A percentile compares a stretch with the other conserved stretches of the same genome.
phyloP scores from a whole-genome alignment of 2,797 vertebrate species.

The Phalanger gymnotis region DNA sequence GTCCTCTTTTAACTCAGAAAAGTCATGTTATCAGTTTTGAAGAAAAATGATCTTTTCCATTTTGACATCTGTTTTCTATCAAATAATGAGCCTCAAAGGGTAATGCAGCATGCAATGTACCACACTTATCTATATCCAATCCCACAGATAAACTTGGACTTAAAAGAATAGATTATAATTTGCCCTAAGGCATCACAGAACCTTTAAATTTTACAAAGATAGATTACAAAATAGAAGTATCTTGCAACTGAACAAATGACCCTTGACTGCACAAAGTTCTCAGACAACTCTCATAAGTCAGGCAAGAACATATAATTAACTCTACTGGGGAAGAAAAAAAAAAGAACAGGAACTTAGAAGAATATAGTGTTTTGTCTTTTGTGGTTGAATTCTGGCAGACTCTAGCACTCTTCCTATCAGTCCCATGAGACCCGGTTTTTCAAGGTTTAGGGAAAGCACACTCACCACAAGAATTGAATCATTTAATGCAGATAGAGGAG shows the following conservation, averaged over 20 bases:
- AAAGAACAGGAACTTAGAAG: neutral
- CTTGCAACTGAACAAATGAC: neutral
- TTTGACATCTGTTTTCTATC: slow-evolving; percentile 24
- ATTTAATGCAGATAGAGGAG: neutral
- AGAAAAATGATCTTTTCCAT: neutral
- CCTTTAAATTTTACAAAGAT: slow-evolving; percentile 7
- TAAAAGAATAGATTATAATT: neutral
- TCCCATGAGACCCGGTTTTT: neutral
- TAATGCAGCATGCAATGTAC: neutral
- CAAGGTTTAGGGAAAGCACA: neutral
- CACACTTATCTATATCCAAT: neutral
- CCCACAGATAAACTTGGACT: slow-evolving; percentile 7
- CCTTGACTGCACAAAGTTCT: neutral
- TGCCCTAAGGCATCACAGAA: neutral
- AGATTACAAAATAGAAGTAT: slow-evolving; percentile 20
- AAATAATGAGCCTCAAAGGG: neutral
- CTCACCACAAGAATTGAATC: neutral
- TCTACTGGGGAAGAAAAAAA: neutral
- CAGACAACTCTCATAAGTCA: neutral
- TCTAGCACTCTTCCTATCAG: slow-evolving; percentile 2
- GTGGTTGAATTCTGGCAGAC: neutral
- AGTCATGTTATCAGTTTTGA: neutral
- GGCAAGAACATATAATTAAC: slow-evolving; percentile 28
- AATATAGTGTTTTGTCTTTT: slow-evolving; percentile 22
- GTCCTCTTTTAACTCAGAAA: neutral